Base-by-base conservation (phyloP, 1,140 invertebrate genomes). In the Streblospio benedicti region DNA sequence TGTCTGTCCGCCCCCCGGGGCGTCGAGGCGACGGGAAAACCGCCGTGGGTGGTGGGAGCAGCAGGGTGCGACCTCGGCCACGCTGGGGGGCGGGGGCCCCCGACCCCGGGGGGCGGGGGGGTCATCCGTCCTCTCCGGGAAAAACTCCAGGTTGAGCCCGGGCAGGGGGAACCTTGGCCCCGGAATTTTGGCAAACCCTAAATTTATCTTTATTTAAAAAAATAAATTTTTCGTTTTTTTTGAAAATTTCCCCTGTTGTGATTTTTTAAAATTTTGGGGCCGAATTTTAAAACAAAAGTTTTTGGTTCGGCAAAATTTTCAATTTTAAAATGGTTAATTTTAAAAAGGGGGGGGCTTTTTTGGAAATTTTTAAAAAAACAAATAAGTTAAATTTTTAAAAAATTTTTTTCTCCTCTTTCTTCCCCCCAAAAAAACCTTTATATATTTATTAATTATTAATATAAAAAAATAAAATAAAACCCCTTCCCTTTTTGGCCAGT, bases 61-160 rank as follows among this genome's bases (percentile, higher is more conserved):
- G 14, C 70, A 30, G 55, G 67, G 63, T 12, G 68, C 65, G 5
- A 71, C 38, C 2, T 63, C 35, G 23, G 59, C 30, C 18, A 74
- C 54, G 27, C 55, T 64, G 54, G 71, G 69, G 12, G 52, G 23
- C 12, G 32, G 2, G 23, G 27, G 32, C n/a, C n/a, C 2, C 59
- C 33, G 16, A 53, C 41, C 5, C 53, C 50, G 5, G 57, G 47
- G 23, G 33, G 25, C 9, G 16, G 27, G 18, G 57, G 20, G 57
- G 60, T 60, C 38, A 63, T n/a, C 38, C 50, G 59, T 38, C 14
- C 25, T 43, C 23, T 50, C 61, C 2, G 27, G n/a, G 41, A 49
- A 59, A 4, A 79, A 65, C 59, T 80, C 79, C 27, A 80, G 64
- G 57, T 77, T 77, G 4, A 80, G 57, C 59, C 77, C 79, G 60